Evolutionary conservation across 2,113 vertebrate species (phyloP).

Genomic region (Saimiri boliviensis): DNA sequence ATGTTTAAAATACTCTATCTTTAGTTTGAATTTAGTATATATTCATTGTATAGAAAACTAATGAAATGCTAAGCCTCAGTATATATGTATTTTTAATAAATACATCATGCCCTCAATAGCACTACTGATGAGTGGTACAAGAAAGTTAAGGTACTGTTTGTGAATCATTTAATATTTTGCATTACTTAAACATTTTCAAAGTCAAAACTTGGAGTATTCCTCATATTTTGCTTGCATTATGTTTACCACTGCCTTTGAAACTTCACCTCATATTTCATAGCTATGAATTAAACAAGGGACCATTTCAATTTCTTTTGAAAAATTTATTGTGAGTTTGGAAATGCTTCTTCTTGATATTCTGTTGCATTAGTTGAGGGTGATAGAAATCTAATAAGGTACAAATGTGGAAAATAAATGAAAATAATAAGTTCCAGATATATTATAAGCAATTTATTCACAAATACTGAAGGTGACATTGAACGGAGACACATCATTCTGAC

Average conservation of each 20-base stretch:
- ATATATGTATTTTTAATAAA: conserved; percentile 1
- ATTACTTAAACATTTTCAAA: conserved; percentile 31
- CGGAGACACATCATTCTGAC: background rate
- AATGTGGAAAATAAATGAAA: conserved; percentile 26
- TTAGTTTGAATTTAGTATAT: background rate
- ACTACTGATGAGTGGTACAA: background rate
- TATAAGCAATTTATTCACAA: conserved; percentile 1
- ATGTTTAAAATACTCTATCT: background rate
- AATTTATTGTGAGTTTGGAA: conserved; percentile 62
- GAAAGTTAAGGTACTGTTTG: background rate
- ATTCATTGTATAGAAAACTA: background rate
- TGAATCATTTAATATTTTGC: background rate
- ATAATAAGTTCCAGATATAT: background rate
- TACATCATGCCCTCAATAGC: background rate
- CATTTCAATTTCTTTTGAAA: conserved; percentile 65
- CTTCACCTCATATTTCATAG: conserved; percentile 37
- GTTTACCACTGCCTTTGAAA: conserved; percentile 38
- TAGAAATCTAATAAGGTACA: conserved; percentile 48
- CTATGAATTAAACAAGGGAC: conserved; percentile 65
- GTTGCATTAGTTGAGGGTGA: conserved; percentile 1
- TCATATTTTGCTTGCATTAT: background rate
- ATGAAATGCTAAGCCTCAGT: background rate
- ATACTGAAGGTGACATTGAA: conserved; percentile 39
- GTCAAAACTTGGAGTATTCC: background rate
- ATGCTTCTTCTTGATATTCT: conserved; percentile 9